Conservation (phyloP, 2,888 invertebrate genomes). For the Troilus luridus region DNA sequence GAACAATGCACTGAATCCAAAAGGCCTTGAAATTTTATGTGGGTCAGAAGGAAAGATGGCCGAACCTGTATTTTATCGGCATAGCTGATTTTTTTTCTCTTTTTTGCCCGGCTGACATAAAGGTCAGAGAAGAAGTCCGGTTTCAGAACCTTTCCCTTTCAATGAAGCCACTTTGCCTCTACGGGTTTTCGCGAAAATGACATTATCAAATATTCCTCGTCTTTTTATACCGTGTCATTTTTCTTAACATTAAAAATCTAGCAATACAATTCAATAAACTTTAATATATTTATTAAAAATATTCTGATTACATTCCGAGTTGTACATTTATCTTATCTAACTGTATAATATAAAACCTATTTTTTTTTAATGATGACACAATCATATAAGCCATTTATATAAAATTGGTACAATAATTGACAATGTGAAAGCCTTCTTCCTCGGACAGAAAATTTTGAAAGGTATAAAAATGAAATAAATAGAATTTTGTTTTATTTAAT, state of each 20-base stretch:
- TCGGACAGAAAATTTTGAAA: no score
- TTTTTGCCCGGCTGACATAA: not conserved
- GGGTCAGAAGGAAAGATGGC: constrained; percentile 39
- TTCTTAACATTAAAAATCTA: not conserved
- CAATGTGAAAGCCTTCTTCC: no score
- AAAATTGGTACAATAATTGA: no score
- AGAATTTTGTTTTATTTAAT: no score
- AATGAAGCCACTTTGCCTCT: constrained; percentile 5
- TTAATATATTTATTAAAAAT: no score
- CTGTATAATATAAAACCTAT: no score
- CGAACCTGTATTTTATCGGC: not conserved
- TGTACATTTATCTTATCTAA: no score
- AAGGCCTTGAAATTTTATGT: constrained; percentile 31
- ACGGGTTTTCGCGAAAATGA: not conserved
- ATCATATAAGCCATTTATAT: no score
- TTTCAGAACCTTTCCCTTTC: constrained; percentile 41
- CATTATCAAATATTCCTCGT: not conserved
- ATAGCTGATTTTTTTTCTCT: not conserved
- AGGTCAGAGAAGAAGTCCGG: constrained; percentile 37
- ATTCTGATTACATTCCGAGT: no score
- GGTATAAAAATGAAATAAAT: no score
- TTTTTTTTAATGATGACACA: no score
- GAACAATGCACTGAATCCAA: not conserved
- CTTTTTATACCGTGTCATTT: not conserved
- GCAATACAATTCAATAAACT: no score